Conservation (phyloP, 2,888 invertebrate species). For the Drosophila multiciliata region DNA sequence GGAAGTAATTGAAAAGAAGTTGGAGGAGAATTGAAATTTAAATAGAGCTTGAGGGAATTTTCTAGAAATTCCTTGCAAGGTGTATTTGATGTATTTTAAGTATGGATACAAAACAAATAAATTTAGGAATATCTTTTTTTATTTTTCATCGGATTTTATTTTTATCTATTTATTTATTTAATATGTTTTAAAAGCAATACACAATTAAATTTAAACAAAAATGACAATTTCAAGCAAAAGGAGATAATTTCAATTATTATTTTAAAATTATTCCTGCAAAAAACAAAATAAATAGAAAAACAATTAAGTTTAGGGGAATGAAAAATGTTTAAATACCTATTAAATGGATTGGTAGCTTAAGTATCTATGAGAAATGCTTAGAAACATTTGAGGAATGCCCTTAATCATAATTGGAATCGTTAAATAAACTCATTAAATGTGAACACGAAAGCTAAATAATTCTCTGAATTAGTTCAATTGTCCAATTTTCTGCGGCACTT, state of each 20-base stretch:
- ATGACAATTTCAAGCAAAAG: too few species aligned
- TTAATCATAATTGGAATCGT: neutral
- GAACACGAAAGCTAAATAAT: neutral
- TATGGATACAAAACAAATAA: neutral
- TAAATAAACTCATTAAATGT: neutral
- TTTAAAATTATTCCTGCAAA: neutral
- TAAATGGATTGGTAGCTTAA: neutral
- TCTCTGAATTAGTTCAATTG: constrained; percentile 1
- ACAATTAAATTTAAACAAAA: too few species aligned
- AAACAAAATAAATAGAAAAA: accelerated
- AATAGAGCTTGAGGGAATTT: neutral
- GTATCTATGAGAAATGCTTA: neutral
- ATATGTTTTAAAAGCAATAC: too few species aligned
- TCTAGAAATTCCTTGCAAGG: neutral
- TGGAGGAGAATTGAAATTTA: neutral
- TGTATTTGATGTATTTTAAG: neutral
- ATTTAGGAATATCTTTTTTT: too few species aligned
- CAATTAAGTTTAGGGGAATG: neutral
- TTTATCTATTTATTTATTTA: neutral
- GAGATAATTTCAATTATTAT: neutral
- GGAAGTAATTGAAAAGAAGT: neutral
- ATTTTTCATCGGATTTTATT: too few species aligned
- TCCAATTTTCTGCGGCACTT: constrained; percentile 4
- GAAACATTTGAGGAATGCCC: neutral
- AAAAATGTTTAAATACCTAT: neutral